Conservation (phyloP, 2,888 invertebrate species). For the Monochamus alternatus region DNA sequence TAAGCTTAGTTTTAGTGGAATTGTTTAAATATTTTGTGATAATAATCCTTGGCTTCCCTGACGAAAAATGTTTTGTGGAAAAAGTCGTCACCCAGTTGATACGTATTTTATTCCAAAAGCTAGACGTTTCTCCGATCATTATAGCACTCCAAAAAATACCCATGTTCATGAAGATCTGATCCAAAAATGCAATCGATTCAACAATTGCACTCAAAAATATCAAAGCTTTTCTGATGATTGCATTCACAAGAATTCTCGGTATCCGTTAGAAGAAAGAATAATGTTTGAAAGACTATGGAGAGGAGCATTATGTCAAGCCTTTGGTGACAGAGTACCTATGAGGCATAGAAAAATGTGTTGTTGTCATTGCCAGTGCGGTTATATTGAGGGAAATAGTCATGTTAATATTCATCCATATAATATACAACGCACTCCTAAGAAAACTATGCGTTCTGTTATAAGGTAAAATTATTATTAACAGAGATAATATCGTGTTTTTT, state of each 20-base stretch:
- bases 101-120: conserved; percentile 13
- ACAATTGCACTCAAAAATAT: conserved; percentile 19
- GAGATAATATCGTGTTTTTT: too few species aligned
- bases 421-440: conserved; percentile 69
- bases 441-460: conserved; percentile 78
- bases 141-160: not conserved
- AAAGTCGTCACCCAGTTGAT: conserved; percentile 44
- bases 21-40: conserved; percentile 36
- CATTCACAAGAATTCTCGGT: conserved; percentile 62
- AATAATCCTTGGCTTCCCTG: conserved; percentile 41
- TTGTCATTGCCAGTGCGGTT: conserved; percentile 72
- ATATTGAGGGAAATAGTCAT: conserved; percentile 67
- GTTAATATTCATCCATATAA: conserved; percentile 56
- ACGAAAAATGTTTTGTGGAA: conserved; percentile 42
- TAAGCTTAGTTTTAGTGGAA: conserved; percentile 24
- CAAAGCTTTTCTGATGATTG: conserved; percentile 1
- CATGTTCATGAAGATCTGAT: not conserved
- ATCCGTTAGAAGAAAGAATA: conserved; percentile 75
- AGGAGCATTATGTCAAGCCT: conserved; percentile 71
- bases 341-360: conserved; percentile 65
- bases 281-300: conserved; percentile 84
- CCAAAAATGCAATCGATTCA: conserved; percentile 30
- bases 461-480: conserved; percentile 71
- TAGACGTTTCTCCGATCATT: conserved; percentile 12
- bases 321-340: conserved; percentile 58